These are phyloP conservation scores for Toxostoma redivivum DNA, from an alignment of 2,113 vertebrate species.

Conservation along the genomic window DNA sequence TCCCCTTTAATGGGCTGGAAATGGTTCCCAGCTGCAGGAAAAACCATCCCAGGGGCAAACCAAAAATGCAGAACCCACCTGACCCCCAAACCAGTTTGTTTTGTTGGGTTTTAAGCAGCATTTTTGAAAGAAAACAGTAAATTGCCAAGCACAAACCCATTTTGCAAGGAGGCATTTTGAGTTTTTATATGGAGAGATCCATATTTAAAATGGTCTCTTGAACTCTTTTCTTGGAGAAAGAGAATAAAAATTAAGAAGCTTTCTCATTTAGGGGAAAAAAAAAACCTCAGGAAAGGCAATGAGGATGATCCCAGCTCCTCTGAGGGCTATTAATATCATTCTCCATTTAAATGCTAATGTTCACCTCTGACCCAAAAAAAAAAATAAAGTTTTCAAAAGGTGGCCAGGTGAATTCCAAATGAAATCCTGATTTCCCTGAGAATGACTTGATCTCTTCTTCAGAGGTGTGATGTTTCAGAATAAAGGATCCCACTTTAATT, in stretches of 20 bases:
- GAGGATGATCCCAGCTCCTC: conserved; percentile 36
- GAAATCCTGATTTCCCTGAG: conserved; percentile 38
- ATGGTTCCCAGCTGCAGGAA: background rate
- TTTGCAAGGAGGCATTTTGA: background rate
- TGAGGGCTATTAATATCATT: conserved; percentile 9
- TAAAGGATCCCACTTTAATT: background rate
- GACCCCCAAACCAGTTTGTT: background rate
- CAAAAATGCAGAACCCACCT: background rate
- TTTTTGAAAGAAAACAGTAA: background rate
- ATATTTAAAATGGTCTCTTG: background rate
- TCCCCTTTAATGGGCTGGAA: background rate
- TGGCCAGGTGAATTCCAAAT: conserved; percentile 46
- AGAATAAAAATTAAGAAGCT: background rate
- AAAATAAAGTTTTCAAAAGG: background rate
- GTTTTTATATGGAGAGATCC: background rate
- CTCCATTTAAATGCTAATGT: conserved; percentile 73
- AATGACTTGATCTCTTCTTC: background rate
- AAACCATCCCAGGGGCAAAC: background rate
- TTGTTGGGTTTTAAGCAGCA: background rate
- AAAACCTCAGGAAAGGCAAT: conserved; percentile 5
- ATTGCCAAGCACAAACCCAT: background rate
- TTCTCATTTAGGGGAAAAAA: background rate
- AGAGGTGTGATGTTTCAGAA: background rate
- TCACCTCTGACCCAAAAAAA: conserved; percentile 38
- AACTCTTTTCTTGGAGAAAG: conserved; percentile 1